Conservation (phyloP, 2,888 invertebrate genomes). For the Anoplius nigerrimus region DNA sequence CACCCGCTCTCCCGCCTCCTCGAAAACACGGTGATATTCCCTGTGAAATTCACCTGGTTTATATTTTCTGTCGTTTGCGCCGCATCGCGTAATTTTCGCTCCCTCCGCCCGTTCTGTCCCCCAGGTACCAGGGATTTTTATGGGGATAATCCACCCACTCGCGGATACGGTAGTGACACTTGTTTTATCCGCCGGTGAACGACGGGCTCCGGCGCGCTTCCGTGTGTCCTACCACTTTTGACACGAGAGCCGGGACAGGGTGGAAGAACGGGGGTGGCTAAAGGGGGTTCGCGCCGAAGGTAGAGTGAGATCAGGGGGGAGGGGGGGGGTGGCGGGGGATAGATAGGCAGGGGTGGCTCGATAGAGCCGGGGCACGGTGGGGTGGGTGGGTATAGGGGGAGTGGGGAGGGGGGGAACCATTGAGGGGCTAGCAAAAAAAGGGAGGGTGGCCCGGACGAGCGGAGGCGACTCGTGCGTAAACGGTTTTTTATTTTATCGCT, state of each 20-base stretch:
- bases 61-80: conserved; percentile 60
- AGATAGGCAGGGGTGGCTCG: conserved; percentile 8
- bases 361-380: conserved; percentile 16
- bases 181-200: conserved; percentile 53
- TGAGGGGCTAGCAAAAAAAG: not conserved
- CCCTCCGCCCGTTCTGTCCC: conserved; percentile 16
- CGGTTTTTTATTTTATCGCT: conserved; percentile 52
- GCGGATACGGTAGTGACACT: conserved; percentile 50
- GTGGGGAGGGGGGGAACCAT: conserved; percentile 2
- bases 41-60: conserved; percentile 61
- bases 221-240: conserved; percentile 38
- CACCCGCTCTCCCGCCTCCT: too few species aligned
- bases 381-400: not conserved
- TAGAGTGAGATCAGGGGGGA: not conserved
- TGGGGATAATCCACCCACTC: conserved; percentile 52
- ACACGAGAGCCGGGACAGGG: not conserved
- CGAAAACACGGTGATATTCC: conserved; percentile 40
- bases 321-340: not conserved
- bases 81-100: conserved; percentile 48
- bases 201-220: conserved; percentile 21
- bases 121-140: conserved; percentile 50
- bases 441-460: conserved; percentile 10
- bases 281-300: not conserved
- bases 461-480: conserved; percentile 44
- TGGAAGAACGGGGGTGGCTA: not conserved